A percentile compares a stretch with the other conserved stretches of the same genome.
These are phyloP conservation scores for Gonioctena quinquepunctata DNA, from an alignment of 1,140 invertebrate genomes.

Conservation along the genomic window DNA sequence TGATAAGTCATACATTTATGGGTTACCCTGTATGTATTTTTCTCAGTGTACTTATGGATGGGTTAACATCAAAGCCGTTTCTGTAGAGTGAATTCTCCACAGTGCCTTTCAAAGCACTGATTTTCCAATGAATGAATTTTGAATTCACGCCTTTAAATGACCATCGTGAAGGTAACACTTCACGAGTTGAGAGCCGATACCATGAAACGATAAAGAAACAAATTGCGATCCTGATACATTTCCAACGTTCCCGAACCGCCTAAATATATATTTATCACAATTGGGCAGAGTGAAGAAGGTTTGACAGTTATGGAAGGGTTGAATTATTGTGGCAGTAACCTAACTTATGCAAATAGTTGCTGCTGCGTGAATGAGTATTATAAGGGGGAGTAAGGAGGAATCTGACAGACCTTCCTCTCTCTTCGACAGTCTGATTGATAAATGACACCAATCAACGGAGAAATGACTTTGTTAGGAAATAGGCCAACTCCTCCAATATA, in stretches of 20 bases:
- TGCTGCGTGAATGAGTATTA: neutral
- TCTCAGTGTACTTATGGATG: too few species aligned
- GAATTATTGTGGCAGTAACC: conserved; percentile 23
- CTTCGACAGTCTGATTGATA: conserved; percentile 19
- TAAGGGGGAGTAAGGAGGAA: conserved; percentile 6
- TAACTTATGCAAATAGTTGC: conserved; percentile 22
- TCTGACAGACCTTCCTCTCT: conserved; percentile 19
- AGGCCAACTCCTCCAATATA: too few species aligned
- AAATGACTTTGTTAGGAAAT: conserved; percentile 6
- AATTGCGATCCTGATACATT: neutral
- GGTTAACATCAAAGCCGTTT: too few species aligned
- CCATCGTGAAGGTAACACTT: too few species aligned
- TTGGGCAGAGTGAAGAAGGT: conserved; percentile 17
- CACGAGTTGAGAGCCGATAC: too few species aligned
- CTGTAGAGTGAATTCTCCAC: too few species aligned
- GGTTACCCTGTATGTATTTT: too few species aligned
- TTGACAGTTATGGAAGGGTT: conserved; percentile 32
- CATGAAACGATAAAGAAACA: neutral
- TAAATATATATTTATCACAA: conserved; percentile 14
- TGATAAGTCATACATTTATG: too few species aligned
- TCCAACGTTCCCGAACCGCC: neutral
- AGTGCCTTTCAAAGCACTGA: too few species aligned
- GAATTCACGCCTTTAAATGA: too few species aligned
- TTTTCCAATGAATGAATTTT: too few species aligned
- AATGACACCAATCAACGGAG: conserved; percentile 21